These are phyloP conservation scores for Stictocephala bisonia DNA, from an alignment of 2,888 invertebrate species.

Conservation along the genomic window DNA sequence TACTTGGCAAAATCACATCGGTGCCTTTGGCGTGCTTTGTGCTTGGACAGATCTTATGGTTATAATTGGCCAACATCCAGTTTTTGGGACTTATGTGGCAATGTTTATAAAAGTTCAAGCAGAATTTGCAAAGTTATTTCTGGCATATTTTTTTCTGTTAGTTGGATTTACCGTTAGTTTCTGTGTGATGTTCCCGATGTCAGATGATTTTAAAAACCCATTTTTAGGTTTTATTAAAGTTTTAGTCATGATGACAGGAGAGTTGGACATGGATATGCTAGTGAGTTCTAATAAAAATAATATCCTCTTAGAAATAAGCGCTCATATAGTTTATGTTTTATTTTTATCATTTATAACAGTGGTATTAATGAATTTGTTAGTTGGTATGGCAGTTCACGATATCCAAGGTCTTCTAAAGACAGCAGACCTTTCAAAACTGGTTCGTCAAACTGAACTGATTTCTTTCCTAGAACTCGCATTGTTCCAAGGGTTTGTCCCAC, in stretches of 20 bases:
- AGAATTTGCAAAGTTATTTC: conserved; percentile 86
- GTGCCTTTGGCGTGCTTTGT: conserved; percentile 85
- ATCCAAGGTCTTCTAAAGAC: conserved; percentile 88
- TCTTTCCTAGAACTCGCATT: conserved; percentile 86
- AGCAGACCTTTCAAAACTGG: conserved; percentile 84
- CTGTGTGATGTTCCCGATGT: conserved; percentile 87
- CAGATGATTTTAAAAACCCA: conserved; percentile 84
- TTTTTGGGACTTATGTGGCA: conserved; percentile 90
- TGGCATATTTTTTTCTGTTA: conserved; percentile 86
- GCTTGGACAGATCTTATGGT: conserved; percentile 93
- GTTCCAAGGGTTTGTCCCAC: conserved; percentile 82
- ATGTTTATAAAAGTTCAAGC: conserved; percentile 91
- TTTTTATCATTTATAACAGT: conserved; percentile 87
- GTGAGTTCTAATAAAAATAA: conserved; percentile 66
- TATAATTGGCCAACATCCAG: conserved; percentile 89
- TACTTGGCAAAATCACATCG: conserved; percentile 88
- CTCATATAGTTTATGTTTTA: conserved; percentile 83
- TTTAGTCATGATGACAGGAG: conserved; percentile 90
- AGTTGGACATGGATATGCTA: conserved; percentile 80
- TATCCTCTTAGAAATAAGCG: conserved; percentile 81
- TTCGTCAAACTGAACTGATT: conserved; percentile 87
- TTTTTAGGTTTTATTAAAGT: conserved; percentile 88
- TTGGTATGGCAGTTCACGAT: conserved; percentile 89
- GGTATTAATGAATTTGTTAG: conserved; percentile 85
- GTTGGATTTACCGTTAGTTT: conserved; percentile 90